Percentiles rank a stretch among this genome's conserved stretches.
Evolutionary conservation across 2,113 vertebrate species (phyloP).

Genomic region (Opisthocomus hoazin): DNA sequence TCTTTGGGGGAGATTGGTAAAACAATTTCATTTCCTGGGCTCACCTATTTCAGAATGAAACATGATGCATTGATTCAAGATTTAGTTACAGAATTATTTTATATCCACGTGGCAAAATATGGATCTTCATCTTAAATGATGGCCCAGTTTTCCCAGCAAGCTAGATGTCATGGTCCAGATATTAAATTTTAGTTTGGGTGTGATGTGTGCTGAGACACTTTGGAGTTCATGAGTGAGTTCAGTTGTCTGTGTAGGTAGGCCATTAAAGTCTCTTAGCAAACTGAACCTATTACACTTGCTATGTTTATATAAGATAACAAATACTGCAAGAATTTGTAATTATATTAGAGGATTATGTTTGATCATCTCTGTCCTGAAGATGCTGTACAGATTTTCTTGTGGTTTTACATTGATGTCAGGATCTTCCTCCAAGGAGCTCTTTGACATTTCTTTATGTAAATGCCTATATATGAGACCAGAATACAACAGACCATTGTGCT

Average conservation of each 20-base stretch:
- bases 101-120: neutral
- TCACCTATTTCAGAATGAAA: neutral
- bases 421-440: neutral
- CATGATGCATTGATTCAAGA: neutral
- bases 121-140: neutral
- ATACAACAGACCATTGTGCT: neutral
- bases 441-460: neutral
- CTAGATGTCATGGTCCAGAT: neutral
- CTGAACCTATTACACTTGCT: neutral
- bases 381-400: neutral
- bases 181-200: neutral
- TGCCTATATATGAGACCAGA: neutral
- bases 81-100: neutral
- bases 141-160: neutral
- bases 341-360: neutral
- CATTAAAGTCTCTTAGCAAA: neutral
- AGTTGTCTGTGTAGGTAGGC: neutral
- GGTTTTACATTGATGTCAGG: neutral
- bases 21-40: neutral
- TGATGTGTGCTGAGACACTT: neutral
- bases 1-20: neutral
- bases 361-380: neutral
- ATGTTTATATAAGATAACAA: neutral
- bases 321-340: neutral
- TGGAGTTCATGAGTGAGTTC: neutral